A percentile compares a stretch with the other conserved stretches of the same genome.
Evolutionary conservation across 2,888 invertebrate species (phyloP).

Genomic region (Pandemis corylana): DNA sequence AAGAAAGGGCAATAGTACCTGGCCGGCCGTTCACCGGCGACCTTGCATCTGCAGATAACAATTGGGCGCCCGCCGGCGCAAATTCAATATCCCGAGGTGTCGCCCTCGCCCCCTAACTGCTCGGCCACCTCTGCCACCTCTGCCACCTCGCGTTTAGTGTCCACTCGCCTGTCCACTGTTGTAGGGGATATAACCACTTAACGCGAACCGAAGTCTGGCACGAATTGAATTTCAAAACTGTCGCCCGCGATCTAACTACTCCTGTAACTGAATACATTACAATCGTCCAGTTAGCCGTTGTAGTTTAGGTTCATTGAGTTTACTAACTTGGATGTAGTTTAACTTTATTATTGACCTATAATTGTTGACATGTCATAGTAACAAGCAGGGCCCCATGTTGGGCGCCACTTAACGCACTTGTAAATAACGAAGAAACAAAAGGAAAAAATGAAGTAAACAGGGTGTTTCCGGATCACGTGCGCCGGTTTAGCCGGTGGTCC

Average conservation of each 20-base stretch:
- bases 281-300: slow-evolving; percentile 26
- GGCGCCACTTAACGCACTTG: slow-evolving; percentile 42
- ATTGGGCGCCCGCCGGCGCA: slow-evolving; percentile 78
- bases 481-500: slow-evolving; percentile 59
- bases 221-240: slow-evolving; percentile 76
- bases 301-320: slow-evolving; percentile 17
- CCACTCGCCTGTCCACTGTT: slow-evolving; percentile 68
- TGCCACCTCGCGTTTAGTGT: slow-evolving; percentile 71
- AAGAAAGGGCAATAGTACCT: slow-evolving; percentile 79
- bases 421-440: slow-evolving; percentile 51
- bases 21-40: slow-evolving; percentile 68
- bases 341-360: background rate
- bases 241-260: slow-evolving; percentile 61
- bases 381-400: slow-evolving; percentile 41
- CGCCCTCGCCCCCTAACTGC: slow-evolving; percentile 48
- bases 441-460: slow-evolving; percentile 48
- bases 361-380: background rate
- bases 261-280: slow-evolving; percentile 50
- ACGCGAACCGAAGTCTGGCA: slow-evolving; percentile 79
- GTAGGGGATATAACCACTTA: slow-evolving; percentile 82
- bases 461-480: slow-evolving; percentile 57
- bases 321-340: slow-evolving; percentile 2
- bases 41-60: slow-evolving; percentile 83
- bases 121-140: slow-evolving; percentile 24
- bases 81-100: slow-evolving; percentile 84